Evolutionary conservation across 2,113 vertebrate genomes (phyloP), one percentile per base, ranked within the genome.

Genomic region (Cromileptes altivelis): DNA sequence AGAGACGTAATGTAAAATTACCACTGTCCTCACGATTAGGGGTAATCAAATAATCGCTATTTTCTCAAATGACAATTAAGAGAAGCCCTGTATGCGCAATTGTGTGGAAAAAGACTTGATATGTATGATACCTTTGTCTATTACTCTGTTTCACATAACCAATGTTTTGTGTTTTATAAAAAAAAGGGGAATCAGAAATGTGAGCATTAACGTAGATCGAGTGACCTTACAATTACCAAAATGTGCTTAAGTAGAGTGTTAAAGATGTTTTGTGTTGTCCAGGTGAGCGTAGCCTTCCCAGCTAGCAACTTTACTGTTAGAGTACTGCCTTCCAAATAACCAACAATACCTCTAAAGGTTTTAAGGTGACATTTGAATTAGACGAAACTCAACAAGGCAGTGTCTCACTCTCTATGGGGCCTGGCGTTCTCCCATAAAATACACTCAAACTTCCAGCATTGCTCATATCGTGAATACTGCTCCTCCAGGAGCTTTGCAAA

Each of bases 221-320:
- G 90, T 92, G 93, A 93, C 88, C 90, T 95, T 93, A 90, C 61
- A 88, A 91, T 92, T 95, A 95, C 94, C 94, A 95, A 94, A 95
- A 94, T 92, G 91, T 92, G 87, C 92, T 92, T 91, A 85, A 84
- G 80, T 92, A 88, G 85, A 76, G 84, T 89, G 76, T 90, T 55
- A 81, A 91, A 91, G 27, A 73, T 81, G 81, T 93, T 89, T 80
- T 78, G 69, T 91, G 81, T 84, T 87, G 78, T 90, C 50, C 55
- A 89, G 71, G 78, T 82, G 58, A 88, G 67, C 63, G 30, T 83
- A 84, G 87, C 86, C 81, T 88, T 81, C 88, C 80, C 81, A 80
- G 70, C 64, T 81, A 70, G 84, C 53, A 47, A 87, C 87, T 69
- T 88, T 84, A 84, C 53, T 81, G 72, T 91, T 88, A 87, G 88